Base-by-base conservation (phyloP, 2,797 vertebrate species). In the Hipposideros larvatus region DNA sequence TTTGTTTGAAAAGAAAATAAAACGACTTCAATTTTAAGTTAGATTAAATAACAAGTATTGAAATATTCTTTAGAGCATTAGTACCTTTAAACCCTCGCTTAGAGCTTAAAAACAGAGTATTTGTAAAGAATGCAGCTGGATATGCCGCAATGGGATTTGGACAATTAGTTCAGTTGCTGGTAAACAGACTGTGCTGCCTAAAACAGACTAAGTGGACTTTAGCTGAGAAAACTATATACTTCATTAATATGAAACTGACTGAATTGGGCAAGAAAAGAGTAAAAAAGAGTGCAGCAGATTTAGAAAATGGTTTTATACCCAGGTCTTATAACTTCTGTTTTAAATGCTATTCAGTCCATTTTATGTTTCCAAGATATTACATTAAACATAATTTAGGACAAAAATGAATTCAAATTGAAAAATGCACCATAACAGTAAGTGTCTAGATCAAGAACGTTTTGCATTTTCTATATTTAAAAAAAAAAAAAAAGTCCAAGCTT, bases 251-350 rank as follows among this genome's bases (percentile, higher is more conserved):
- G 89, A 92, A 95, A 96, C 57, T 41, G 31, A 55, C 91, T 87
- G 80, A 59, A 87, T 34, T 95, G 66, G n/a, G n/a, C 74, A 95
- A 79, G 48, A 88, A 95, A 89, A 34, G 41, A 26, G 70, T 94
- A n/a, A 92, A 59, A 90, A 86, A 61, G 31, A 91, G 34, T 75
- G 53, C 41, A 59, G 51, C 87, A 46, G 63, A 91, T 80, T 97
- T 91, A 92, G 78, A 95, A 96, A 97, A 87, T 74, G 73, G 24
- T 75, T 97, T 94, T 94, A 55, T 89, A 80, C 92, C 57, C 79
- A 53, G 66, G 24, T 89, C 79, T 90, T 86, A 92, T 53, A 89
- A 90, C 51, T 96, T 96, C 53, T 95, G 16, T 94, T 97, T 85
- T 94, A 94, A 93, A 92, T 73, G 37, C 15, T 91, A 28, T 5